phyloP scores from a whole-genome alignment of 1,140 invertebrate genomes.

The Anastrepha obliqua region DNA sequence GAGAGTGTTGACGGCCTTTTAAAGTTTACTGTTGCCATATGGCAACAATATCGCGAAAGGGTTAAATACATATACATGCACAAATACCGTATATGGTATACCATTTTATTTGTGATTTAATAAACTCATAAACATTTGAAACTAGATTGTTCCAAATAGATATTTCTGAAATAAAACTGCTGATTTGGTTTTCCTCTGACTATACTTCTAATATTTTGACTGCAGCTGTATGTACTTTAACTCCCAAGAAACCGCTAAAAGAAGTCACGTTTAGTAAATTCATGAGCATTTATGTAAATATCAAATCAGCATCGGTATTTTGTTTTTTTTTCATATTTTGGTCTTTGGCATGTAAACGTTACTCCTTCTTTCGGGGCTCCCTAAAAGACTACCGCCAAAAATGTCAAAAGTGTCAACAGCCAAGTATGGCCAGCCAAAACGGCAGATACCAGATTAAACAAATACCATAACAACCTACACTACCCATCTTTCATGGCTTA shows the following conservation, averaged over 20 bases:
- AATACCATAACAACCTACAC: background rate
- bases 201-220: too few relatives aligned
- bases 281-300: conserved; percentile 47
- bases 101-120: too few relatives aligned
- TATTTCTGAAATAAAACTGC: too few relatives aligned
- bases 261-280: conserved; percentile 31
- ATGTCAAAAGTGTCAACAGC: conserved; percentile 46
- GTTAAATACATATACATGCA: too few relatives aligned
- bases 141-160: too few relatives aligned
- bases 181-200: too few relatives aligned
- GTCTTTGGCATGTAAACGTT: conserved; percentile 32
- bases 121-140: too few relatives aligned
- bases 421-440: conserved; percentile 4
- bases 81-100: too few relatives aligned
- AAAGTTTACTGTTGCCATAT: too few relatives aligned
- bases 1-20: too few relatives aligned
- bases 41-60: too few relatives aligned
- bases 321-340: background rate
- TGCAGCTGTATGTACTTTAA: too few relatives aligned
- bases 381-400: conserved; percentile 40
- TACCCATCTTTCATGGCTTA: background rate
- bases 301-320: conserved; percentile 13
- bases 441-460: conserved; percentile 36
- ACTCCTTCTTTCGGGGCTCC: conserved; percentile 15
- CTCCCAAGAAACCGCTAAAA: background rate